Evolutionary conservation across 2,888 invertebrate species (phyloP).

Genomic region (Ashinkailepas kermadecensis): DNA sequence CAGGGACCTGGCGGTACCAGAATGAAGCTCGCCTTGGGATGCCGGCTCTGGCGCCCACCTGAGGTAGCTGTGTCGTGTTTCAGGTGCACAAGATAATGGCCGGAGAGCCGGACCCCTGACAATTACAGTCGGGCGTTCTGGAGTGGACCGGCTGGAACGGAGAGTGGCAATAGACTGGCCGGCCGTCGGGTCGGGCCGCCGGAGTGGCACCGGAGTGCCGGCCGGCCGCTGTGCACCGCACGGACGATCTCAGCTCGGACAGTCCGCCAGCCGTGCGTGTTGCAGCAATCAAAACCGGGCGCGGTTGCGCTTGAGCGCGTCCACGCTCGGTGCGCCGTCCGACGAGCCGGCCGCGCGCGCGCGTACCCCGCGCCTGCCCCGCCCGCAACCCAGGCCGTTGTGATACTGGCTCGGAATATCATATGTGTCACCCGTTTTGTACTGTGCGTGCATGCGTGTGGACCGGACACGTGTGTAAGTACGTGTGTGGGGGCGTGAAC

Average conservation of each 20-base stretch:
- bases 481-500: too few relatives aligned
- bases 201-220: neutral
- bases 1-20: too few relatives aligned
- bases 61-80: too few relatives aligned
- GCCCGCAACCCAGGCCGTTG: neutral
- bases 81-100: conserved; percentile 33
- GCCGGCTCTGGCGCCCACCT: too few relatives aligned
- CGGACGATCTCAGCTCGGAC: neutral
- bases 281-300: neutral
- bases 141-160: conserved; percentile 30
- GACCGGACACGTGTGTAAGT: too few relatives aligned
- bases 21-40: too few relatives aligned
- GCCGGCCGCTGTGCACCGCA: neutral
- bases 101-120: conserved; percentile 33
- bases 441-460: too few relatives aligned
- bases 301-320: neutral
- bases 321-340: neutral
- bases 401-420: conserved; percentile 13
- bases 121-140: conserved; percentile 26
- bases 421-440: neutral
- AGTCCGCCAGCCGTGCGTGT: neutral
- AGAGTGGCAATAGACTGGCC: conserved; percentile 29
- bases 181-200: neutral
- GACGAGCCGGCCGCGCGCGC: neutral
- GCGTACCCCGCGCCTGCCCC: neutral